Base-by-base conservation (phyloP, 2,888 invertebrate species). In the Pachycephus smyrnensis region DNA sequence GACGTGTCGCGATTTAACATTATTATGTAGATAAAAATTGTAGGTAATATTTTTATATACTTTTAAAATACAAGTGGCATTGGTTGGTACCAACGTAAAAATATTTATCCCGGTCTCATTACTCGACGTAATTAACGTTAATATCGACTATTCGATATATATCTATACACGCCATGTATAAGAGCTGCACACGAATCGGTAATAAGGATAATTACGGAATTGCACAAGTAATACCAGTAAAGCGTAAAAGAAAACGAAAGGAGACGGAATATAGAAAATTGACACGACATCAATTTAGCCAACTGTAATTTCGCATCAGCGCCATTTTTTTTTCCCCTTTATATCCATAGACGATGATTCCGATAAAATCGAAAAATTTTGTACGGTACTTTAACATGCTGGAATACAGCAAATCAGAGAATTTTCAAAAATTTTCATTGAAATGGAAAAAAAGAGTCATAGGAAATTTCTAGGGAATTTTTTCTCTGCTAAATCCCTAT, bases 201-300 rank as follows among this genome's bases (percentile, higher is more conserved):
- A 84, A 85, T 87, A 84, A 88, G 83, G 84, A 85, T 87, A 85
- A 88, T 88, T 88, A 82, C 85, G 81, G 84, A 84, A 85, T 88
- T 86, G 84, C 85, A 80, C 86, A 84, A 88, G 77, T 81, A 78
- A 77, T 79, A 85, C 84, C 80, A 80, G 79, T 79, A 35, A n/a
- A 37, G 68, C 12, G 33, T 36, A 74, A 77, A 77, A 69, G n/a
- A 69, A 37, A 36, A 30, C 37, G 12, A 36, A 40, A 32, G n/a
- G 79, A 79, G 33, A 40, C 30, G 31, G 79, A 79, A 76, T 77
- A 80, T 80, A 23, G 69, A 76, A 76, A 74, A 78, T 79, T 79
- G 76, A 81, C 80, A 76, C 73, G 76, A 79, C 75, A 35, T 69
- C 69, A 36, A 73, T 75, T 40, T 75, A 68, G 40, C 23, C 55